Evolutionary conservation across 2,888 invertebrate genomes (phyloP).

Genomic region (Odontocolon sp.): DNA sequence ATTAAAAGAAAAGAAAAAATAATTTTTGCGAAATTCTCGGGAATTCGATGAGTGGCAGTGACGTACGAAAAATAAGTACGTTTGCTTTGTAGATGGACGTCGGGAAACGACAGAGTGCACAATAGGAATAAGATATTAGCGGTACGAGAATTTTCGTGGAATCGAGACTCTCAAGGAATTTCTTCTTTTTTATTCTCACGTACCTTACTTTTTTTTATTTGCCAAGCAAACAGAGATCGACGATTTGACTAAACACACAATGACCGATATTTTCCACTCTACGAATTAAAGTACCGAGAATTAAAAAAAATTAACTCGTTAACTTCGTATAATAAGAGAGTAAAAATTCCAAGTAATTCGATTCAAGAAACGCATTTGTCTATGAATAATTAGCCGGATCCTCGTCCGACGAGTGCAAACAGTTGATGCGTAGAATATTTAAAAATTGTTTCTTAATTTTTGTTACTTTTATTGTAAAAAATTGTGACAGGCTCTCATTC

Average conservation of each 20-base stretch:
- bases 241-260: conserved; percentile 51
- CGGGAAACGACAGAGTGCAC: neutral
- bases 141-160: neutral
- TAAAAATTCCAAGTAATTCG: neutral
- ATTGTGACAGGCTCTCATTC: conserved; percentile 83
- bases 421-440: neutral
- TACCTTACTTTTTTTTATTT: conserved; percentile 19
- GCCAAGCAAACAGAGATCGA: conserved; percentile 22
- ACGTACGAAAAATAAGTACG: neutral
- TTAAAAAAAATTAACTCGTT: conserved; percentile 1
- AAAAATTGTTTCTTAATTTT: neutral
- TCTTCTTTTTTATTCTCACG: conserved; percentile 14
- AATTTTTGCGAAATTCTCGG: too few species aligned
- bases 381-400: too few species aligned
- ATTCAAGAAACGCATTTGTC: too few species aligned
- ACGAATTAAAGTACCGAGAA: conserved; percentile 28
- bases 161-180: neutral
- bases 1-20: neutral
- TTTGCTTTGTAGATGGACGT: conserved; percentile 11
- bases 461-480: conserved; percentile 10
- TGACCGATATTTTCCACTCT: conserved; percentile 12
- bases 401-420: too few species aligned
- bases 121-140: neutral
- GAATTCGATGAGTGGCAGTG: too few species aligned
- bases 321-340: neutral